Percentiles rank a stretch among this genome's conserved stretches.
These are phyloP conservation scores for Laspeyria flexula DNA, from an alignment of 2,888 invertebrate genomes.

Conservation along the genomic window DNA sequence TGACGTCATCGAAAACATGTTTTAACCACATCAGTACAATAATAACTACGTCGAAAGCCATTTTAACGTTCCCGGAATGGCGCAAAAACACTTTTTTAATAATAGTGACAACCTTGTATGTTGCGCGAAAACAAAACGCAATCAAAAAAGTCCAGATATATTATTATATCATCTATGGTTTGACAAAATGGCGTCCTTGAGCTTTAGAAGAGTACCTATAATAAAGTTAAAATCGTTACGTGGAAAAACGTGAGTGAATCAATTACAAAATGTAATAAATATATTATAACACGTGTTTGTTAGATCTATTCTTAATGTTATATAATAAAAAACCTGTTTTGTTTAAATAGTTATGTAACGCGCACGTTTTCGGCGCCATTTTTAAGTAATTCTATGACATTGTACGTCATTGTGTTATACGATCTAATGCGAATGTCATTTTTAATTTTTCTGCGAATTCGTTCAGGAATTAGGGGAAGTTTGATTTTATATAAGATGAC, in stretches of 20 bases:
- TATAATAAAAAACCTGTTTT: constrained; percentile 30
- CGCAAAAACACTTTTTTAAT: background rate
- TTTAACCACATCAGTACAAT: background rate
- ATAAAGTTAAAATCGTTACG: constrained; percentile 1
- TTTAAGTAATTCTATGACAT: constrained; percentile 18
- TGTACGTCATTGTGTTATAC: constrained; percentile 22
- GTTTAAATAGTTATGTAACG: constrained; percentile 24
- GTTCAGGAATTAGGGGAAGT: background rate
- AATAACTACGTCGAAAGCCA: background rate
- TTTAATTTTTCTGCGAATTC: background rate
- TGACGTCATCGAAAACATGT: background rate
- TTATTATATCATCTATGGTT: too few relatives aligned
- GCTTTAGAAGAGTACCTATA: too few relatives aligned
- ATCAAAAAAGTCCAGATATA: background rate
- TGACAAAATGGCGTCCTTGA: background rate
- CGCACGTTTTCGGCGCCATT: constrained; percentile 22
- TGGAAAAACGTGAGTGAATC: constrained; percentile 30
- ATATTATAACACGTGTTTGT: constrained; percentile 30
- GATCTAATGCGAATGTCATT: background rate
- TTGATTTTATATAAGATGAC: background rate
- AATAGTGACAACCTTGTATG: background rate
- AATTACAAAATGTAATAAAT: constrained; percentile 14
- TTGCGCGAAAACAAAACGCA: background rate
- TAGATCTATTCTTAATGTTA: constrained; percentile 26
- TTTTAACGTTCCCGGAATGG: background rate